Base-by-base conservation (phyloP, 2,797 vertebrate species). In the Sphenopsis melanotis region DNA sequence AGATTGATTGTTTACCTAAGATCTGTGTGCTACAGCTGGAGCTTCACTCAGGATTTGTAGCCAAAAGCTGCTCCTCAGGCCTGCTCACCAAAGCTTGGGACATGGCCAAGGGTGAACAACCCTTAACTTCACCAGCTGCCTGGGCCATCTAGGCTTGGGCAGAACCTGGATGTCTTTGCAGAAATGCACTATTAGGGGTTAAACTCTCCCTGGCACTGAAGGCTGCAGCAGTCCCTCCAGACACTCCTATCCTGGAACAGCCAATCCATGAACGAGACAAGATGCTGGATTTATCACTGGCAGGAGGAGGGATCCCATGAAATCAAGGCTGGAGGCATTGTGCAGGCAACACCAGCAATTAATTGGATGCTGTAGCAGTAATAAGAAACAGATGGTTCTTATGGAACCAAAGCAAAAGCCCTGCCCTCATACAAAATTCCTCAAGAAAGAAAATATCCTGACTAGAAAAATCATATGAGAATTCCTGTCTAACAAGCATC, bases 341-440 rank as follows among this genome's bases (percentile, higher is more conserved):
- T 50, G 63, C 49, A 47, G 1, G 79, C 85, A 88, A 84, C 57
- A 76, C 60, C 92, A 94, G 64, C 46, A 82, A 68, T 89, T 93
- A 94, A 90, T 20, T 63, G 69, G 78, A 93, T 81, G 83, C 64
- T 70, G 70, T 4, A 66, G 74, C 71, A 60, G 46, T 93, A 94
- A 97, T 23, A 91, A 93, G 90, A 95, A 93, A 78, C 94, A 97
- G 90, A 94, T 90, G 85, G 39, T 29, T 94, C 49, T 72, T 50
- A 79, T 5, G 27, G 81, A 91, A 71, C 13, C 16, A 89, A 70
- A 80, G 86, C 34, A 93, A 89, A 90, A 94, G 59, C 53, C 52
- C 64, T 89, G 41, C 46, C 64, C 64, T 96, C 46, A 27, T 37
- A 69, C 21, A 65, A 64, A 93, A 83, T 46, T 79, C 46, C 32